Evolutionary conservation across 2,888 invertebrate genomes (phyloP), one percentile per base, ranked within the genome.

Genomic region (Stenoptilia bipunctidactyla): DNA sequence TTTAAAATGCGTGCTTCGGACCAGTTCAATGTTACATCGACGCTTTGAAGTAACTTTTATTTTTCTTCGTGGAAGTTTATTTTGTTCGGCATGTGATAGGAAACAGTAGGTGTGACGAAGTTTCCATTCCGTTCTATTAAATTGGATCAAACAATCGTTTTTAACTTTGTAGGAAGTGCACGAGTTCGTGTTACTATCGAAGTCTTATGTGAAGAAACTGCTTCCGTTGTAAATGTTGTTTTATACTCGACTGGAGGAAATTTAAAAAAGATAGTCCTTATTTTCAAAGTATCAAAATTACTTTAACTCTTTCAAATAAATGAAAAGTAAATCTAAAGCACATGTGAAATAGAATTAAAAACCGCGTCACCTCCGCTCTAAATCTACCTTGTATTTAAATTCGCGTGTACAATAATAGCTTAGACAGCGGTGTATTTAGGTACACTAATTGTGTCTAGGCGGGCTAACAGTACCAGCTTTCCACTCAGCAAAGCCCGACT

Each of bases 1-100:
- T 76, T 79, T 75, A 60, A 72, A 80, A 79, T 75, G 76, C 76
- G 75, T 79, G 61, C 61, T 53, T 65, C 62, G 69, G 71, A 72
- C 59, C 58, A 59, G 61, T 58, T 58, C 54, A 52, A 57, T 64
- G 66, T 63, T 66, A 68, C 63, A 75, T 72, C 67, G 70, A 66
- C 58, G 58, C 58, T 73, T 59, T 52, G 48, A 60, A 66, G 61
- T 61, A 60, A 68, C 58, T 69, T 69, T 67, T 73, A 68, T 72
- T 68, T 34, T 66, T 67, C 61, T 66, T 58, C 51, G 47, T 41
- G 50, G 53, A 55, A 55, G 55, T 61, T 66, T 59, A 60, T 62
- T 62, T 62, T 54, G 52, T 40, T 37, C 48, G 45, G 46, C 42
- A 53, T 50, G 51, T 55, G 60, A 62, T 62, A 60, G 56, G 53